These are phyloP conservation scores for Microctenopoma lineatum DNA, from an alignment of 2,797 vertebrate genomes.

Conservation along the genomic window DNA sequence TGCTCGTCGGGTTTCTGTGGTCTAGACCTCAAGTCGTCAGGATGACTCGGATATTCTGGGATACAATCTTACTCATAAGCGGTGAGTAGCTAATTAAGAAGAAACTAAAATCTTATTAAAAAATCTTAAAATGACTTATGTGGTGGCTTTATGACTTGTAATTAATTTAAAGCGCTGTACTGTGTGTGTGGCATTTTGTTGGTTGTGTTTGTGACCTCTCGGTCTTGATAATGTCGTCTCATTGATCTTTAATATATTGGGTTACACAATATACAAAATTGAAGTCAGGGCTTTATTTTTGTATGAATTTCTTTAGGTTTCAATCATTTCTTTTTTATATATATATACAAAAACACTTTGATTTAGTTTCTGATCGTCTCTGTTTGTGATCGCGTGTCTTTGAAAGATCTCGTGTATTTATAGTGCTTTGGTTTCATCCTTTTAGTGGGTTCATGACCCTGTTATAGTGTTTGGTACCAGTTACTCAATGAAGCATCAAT, in stretches of 20 bases:
- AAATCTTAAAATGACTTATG: neutral
- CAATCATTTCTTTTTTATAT: too few relatives aligned
- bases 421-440: constrained; percentile 66
- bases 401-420: constrained; percentile 50
- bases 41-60: constrained; percentile 81
- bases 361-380: neutral
- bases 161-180: neutral
- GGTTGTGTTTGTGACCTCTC: neutral
- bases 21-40: constrained; percentile 36
- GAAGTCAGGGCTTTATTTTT: neutral
- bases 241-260: neutral
- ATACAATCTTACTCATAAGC: constrained; percentile 77
- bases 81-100: constrained; percentile 62
- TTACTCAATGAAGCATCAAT: constrained; percentile 58
- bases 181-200: neutral
- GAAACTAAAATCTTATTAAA: neutral
- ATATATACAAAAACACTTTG: neutral
- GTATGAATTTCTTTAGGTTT: neutral
- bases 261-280: neutral
- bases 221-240: neutral
- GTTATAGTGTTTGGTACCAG: constrained; percentile 52
- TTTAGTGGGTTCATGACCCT: constrained; percentile 67
- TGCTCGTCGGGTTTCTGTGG: constrained; percentile 4
- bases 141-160: neutral
- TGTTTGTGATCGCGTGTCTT: constrained; percentile 39